phyloP scores from a whole-genome alignment of 2,797 vertebrate species.

The Darevskia nairensis region DNA sequence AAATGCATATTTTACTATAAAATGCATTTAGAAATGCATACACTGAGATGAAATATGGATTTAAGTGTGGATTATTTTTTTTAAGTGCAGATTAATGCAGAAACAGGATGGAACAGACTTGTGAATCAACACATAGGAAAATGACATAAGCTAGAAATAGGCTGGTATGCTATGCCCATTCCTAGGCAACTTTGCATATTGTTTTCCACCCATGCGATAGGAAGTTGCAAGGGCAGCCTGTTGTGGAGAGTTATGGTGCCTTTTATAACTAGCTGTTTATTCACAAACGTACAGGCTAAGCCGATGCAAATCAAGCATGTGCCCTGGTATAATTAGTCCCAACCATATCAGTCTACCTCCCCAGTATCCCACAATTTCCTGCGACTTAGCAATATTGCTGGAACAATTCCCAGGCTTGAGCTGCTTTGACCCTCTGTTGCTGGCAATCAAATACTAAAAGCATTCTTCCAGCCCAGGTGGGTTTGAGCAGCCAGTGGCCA shows the following conservation, averaged over 20 bases:
- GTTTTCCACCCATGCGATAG: too few species aligned
- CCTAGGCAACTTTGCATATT: too few species aligned
- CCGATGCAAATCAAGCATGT: neutral
- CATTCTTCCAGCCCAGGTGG: neutral
- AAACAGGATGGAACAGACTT: neutral
- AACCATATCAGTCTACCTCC: neutral
- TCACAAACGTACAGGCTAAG: neutral
- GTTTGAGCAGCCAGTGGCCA: neutral
- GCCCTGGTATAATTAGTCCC: neutral
- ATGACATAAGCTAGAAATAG: too few species aligned
- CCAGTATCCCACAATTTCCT: neutral
- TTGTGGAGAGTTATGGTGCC: too few species aligned
- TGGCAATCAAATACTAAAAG: neutral
- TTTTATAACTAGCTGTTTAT: neutral
- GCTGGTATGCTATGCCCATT: too few species aligned
- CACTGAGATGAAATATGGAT: too few species aligned
- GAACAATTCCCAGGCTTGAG: neutral
- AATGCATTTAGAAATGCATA: too few species aligned
- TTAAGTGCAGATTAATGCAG: too few species aligned
- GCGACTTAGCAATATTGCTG: neutral
- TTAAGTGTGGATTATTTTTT: too few species aligned
- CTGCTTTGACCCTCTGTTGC: neutral
- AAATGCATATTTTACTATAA: too few species aligned
- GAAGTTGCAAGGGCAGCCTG: too few species aligned
- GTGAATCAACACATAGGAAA: neutral